phyloP scores from a whole-genome alignment of 2,888 invertebrate genomes.

The Pseudococcus jackbeardsleyi region DNA sequence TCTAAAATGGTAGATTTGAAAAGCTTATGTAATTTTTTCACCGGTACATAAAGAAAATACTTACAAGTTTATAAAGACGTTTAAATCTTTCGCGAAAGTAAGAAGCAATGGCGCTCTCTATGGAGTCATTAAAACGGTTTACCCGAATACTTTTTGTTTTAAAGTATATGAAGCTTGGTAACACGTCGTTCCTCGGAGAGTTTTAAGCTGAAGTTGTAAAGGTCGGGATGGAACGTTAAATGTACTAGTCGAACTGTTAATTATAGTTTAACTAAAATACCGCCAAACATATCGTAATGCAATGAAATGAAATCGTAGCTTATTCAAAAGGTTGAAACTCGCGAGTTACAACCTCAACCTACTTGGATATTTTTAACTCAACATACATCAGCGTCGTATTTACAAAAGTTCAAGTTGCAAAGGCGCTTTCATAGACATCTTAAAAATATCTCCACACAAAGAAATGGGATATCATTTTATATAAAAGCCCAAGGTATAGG shows the following conservation, averaged over 20 bases:
- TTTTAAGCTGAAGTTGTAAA: constrained; percentile 31
- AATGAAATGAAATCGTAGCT: constrained; percentile 20
- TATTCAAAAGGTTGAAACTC: constrained; percentile 12
- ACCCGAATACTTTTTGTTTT: constrained; percentile 24
- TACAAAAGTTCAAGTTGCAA: background rate
- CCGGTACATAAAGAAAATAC: background rate
- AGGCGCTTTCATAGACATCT: background rate
- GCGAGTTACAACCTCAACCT: background rate
- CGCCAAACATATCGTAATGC: constrained; percentile 24
- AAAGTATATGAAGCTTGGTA: constrained; percentile 23
- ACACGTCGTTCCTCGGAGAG: constrained; percentile 31
- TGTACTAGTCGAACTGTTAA: constrained; percentile 48
- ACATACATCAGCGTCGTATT: background rate
- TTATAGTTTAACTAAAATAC: constrained; percentile 42
- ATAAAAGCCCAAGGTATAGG: background rate
- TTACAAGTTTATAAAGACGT: background rate
- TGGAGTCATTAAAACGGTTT: constrained; percentile 51
- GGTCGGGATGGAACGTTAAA: constrained; percentile 19
- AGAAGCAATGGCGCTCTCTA: constrained; percentile 37
- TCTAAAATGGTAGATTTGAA: background rate
- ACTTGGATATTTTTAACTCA: background rate
- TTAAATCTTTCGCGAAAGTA: constrained; percentile 33
- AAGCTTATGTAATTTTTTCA: background rate
- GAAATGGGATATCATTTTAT: background rate
- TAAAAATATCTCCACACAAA: background rate